Base-by-base conservation (phyloP, 2,113 vertebrate species). In the Lophius piscatorius region DNA sequence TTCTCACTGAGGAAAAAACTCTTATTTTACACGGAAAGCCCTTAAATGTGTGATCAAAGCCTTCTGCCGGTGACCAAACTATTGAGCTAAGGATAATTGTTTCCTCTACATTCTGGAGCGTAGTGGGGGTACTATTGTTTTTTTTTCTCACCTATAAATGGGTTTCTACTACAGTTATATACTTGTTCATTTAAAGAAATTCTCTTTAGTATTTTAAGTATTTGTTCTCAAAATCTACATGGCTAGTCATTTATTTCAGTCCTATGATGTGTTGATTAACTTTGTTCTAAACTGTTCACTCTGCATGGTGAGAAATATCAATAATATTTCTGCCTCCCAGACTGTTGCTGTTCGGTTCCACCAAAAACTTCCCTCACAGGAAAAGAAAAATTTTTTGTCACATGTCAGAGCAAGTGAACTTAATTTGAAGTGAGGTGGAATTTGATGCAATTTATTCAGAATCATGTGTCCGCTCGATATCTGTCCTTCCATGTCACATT, bases 391-490 rank as follows among this genome's bases (percentile, higher is more conserved):
- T 63, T 69, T 80, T 78, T 76, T 85, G 85, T 83, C 83, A 84
- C 73, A 79, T 83, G 83, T 84, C 87, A 80, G 63, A 63, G 41
- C 45, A 22, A 76, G 73, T 84, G 67, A 81, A 72, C 64, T 64
- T 81, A 70, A 83, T 85, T 71, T 85, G 84, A 82, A 76, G 76
- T 78, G 80, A 85, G 76, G 55, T 64, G 67, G 80, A 84, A 86
- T 87, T 78, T 75, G 78, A 86, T 72, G 85, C 73, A 72, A 83
- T 81, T 84, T 81, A 82, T 87, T 86, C 79, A 64, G 76, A 82
- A 78, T 81, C 74, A 31, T 50, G 75, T 84, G 81, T 87, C 77
- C 66, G 64, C 65, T 81, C 41, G 50, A 84, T 76, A 69, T 75
- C 74, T 38, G 72, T 85, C 82, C 68, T 22, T 67, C 54, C 78